Evolutionary conservation across 2,797 vertebrate species (phyloP).

Genomic region (Lemur catta): DNA sequence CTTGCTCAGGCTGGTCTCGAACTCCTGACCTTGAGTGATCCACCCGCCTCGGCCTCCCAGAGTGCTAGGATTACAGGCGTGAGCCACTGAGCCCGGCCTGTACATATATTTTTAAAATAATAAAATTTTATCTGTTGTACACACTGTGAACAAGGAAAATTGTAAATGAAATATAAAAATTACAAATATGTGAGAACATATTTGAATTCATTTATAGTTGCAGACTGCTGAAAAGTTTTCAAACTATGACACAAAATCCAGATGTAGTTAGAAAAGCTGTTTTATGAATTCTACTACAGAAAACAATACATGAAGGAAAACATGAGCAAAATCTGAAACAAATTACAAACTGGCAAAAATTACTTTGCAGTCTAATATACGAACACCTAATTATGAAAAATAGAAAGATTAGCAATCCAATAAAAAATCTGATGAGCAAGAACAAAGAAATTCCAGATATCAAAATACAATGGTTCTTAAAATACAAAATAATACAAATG

Average conservation of each 20-base stretch:
- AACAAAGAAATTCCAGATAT: neutral
- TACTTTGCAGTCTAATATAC: neutral
- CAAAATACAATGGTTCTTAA: neutral
- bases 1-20: too few relatives aligned
- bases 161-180: neutral
- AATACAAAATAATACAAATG: neutral
- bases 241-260: neutral
- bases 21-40: too few relatives aligned
- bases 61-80: too few relatives aligned
- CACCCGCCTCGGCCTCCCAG: too few relatives aligned
- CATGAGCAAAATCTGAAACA: neutral
- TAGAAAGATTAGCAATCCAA: neutral
- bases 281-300: neutral
- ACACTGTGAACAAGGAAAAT: neutral
- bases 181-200: neutral
- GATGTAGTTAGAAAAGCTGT: neutral
- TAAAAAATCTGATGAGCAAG: neutral
- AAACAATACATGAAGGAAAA: neutral
- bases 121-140: neutral
- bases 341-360: neutral
- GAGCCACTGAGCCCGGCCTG: too few relatives aligned
- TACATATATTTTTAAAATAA: neutral
- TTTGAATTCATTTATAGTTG: neutral
- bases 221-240: neutral
- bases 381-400: neutral